Evolutionary conservation across 1,140 invertebrate species (phyloP), one percentile per base, ranked within the genome.

Genomic region (honey bee (Apis mellifera)): DNA sequence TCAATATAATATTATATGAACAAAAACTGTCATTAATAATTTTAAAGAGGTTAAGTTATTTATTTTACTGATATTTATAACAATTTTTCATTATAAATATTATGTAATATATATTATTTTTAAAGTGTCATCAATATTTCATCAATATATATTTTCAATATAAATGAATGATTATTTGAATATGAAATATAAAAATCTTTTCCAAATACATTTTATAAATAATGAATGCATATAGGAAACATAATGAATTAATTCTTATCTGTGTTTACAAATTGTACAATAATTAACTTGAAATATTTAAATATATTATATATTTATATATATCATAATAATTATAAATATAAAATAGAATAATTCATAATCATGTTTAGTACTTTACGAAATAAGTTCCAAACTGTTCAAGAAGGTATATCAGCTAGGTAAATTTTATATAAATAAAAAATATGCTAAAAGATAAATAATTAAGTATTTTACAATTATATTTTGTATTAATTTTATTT

Each of bases 341-440:
- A 48, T 17, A 66, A 8, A 55, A 17, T 64, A 64, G 7, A 75
- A 57, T 23, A 66, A 66, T 50, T 42, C 17, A 42, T 52, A 78
- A 92, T 75, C 42, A 95, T 95, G 94, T 95, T 95, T 92, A 94
- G 93, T 52, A 92, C 90, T 72, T 84, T 95, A 26, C 91, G 92
- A 82, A 94, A 93, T 84, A 95, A 94, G 78, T 94, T 95, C 84
- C 93, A 94, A 65, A 94, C 92, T 48, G 93, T 95, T 9, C 94
- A 95, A 86, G 94, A 95, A 84, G 94, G 94, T 62, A 93, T 95
- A 84, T 93, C 94, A 12, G 93, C 94, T 50, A 95, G 94, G 94
- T 95, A 90, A 84, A 26, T 8, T 50, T 26, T 17, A 54, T n/a
- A 57, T 9, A 26, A 66, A 70, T 78, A 26, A 23, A n/a, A 13